phyloP scores from a whole-genome alignment of 2,888 invertebrate genomes.

The Gryllus longicercus region DNA sequence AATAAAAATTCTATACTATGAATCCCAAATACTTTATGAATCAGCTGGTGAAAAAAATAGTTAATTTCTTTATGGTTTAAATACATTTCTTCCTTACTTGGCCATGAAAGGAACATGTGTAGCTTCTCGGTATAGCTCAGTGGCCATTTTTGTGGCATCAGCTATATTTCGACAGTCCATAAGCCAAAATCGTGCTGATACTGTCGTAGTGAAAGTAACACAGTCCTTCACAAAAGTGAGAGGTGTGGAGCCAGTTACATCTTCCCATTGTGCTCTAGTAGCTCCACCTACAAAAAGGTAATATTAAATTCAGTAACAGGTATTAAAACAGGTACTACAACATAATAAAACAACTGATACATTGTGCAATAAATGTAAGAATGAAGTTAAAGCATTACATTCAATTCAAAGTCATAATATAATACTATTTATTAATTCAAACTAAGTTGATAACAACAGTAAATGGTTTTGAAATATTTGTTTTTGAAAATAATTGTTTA shows the following conservation, averaged over 20 bases:
- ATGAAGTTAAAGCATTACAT: too few relatives aligned
- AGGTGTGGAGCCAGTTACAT: slow-evolving; percentile 97
- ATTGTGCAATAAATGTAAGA: too few relatives aligned
- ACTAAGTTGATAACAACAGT: too few relatives aligned
- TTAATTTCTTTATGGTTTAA: not conserved
- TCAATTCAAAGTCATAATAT: too few relatives aligned
- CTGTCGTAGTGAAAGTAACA: slow-evolving; percentile 97
- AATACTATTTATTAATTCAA: too few relatives aligned
- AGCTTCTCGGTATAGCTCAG: slow-evolving; percentile 87
- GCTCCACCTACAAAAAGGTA: slow-evolving; percentile 67
- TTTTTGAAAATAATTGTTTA: too few relatives aligned
- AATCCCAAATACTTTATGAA: too few relatives aligned
- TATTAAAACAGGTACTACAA: too few relatives aligned
- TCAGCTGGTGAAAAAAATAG: too few relatives aligned
- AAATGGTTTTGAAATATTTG: too few relatives aligned
- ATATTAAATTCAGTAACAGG: not conserved
- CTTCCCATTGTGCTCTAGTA: slow-evolving; percentile 97
- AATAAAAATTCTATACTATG: too few relatives aligned
- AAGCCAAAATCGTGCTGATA: slow-evolving; percentile 97
- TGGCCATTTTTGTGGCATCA: slow-evolving; percentile 94
- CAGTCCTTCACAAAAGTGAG: slow-evolving; percentile 94
- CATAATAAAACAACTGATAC: too few relatives aligned
- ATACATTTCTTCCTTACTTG: slow-evolving; percentile 53
- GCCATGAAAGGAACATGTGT: slow-evolving; percentile 94
- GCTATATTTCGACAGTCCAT: slow-evolving; percentile 96